Percentiles rank a stretch among this genome's conserved stretches.
Conservation (phyloP, 2,113 vertebrate genomes). For the Suncus etruscus region DNA sequence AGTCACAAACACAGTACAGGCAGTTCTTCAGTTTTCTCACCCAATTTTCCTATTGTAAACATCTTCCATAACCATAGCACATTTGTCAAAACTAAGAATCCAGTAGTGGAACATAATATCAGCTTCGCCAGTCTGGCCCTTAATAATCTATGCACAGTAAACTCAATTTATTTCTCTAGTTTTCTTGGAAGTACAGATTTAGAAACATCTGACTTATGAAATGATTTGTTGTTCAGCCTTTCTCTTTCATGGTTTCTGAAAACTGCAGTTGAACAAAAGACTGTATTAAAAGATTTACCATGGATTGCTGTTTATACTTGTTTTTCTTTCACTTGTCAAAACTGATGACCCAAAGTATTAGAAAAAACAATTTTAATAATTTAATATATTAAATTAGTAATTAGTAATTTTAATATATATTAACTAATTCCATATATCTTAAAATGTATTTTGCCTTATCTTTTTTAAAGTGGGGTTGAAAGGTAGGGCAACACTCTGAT, state of each 20-base stretch:
- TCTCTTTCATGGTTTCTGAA: conserved; percentile 53
- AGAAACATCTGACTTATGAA: conserved; percentile 55
- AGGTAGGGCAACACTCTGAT: no score
- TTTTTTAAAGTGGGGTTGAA: background rate
- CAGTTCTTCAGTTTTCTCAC: background rate
- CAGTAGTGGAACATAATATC: background rate
- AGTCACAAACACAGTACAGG: conserved; percentile 9
- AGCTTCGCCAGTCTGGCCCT: background rate
- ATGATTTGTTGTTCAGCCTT: conserved; percentile 36
- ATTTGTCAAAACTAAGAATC: background rate
- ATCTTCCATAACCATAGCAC: background rate
- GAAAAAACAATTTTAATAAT: conserved; percentile 49
- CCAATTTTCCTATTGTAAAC: background rate
- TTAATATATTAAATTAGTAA: no score
- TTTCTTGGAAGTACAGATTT: conserved; percentile 63
- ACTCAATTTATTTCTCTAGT: conserved; percentile 50
- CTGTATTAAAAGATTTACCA: background rate
- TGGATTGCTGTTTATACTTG: conserved; percentile 11
- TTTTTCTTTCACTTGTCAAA: conserved; percentile 38
- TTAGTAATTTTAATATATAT: background rate
- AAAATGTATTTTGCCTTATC: conserved; percentile 12
- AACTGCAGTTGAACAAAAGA: conserved; percentile 37
- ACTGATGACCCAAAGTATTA: conserved; percentile 15
- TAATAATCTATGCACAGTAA: conserved; percentile 15
- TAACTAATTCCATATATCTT: background rate